phyloP scores from a whole-genome alignment of 53 echinoderm and acorn worm genomes.

The Pentamera pediparva region DNA sequence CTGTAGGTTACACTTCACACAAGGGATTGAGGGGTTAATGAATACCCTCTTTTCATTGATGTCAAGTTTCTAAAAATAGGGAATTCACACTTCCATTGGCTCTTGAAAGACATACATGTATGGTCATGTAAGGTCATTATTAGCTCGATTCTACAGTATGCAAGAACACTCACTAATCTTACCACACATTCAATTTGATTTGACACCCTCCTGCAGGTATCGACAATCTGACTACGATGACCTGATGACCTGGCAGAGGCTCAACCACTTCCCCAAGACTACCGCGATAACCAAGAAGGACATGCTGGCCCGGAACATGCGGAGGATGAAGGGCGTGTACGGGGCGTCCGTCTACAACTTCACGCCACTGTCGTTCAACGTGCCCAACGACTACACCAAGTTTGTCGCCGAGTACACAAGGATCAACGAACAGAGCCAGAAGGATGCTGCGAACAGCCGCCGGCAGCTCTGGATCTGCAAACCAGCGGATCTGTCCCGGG shows the following conservation, averaged over 20 bases:
- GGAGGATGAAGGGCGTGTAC: constrained; percentile 67
- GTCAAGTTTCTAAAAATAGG: too few relatives aligned
- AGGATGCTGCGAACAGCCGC: constrained; percentile 31
- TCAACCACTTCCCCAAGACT: constrained; percentile 74
- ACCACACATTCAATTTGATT: constrained; percentile 59
- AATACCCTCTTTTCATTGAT: too few relatives aligned
- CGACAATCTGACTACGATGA: constrained; percentile 57
- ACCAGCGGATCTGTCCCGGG: constrained; percentile 68
- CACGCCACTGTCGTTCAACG: constrained; percentile 62
- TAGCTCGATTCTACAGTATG: too few relatives aligned
- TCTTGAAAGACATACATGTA: too few relatives aligned
- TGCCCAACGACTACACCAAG: constrained; percentile 79
- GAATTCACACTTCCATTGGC: too few relatives aligned
- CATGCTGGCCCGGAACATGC: constrained; percentile 65
- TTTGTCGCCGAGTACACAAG: constrained; percentile 76
- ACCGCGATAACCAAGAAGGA: constrained; percentile 72
- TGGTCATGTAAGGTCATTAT: too few relatives aligned
- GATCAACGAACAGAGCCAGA: constrained; percentile 37
- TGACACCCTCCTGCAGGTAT: constrained; percentile 60
- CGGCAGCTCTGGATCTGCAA: constrained; percentile 67
- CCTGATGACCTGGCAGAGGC: constrained; percentile 63
- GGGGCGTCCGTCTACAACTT: constrained; percentile 65
- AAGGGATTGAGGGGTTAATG: too few relatives aligned
- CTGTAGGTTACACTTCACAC: too few relatives aligned
- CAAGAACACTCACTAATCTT: too few relatives aligned